phyloP scores from a whole-genome alignment of 2,113 vertebrate species.

The Ovibos moschatus region DNA sequence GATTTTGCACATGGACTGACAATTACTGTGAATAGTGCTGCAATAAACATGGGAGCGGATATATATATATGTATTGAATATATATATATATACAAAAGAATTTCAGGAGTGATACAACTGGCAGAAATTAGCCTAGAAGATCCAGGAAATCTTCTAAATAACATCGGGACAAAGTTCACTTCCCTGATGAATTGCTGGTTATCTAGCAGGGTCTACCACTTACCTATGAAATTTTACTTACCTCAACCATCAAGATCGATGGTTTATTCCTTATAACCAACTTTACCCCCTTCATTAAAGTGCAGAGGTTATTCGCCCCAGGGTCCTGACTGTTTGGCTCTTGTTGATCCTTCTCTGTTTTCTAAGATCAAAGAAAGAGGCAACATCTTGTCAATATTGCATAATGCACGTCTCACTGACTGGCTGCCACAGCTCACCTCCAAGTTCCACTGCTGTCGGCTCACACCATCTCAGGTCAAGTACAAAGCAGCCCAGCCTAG shows the following conservation, averaged over 20 bases:
- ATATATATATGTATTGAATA: background rate
- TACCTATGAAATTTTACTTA: background rate
- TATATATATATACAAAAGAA: background rate
- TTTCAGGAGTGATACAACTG: background rate
- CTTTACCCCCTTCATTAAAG: background rate
- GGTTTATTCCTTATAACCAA: background rate
- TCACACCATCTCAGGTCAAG: background rate
- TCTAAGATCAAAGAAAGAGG: background rate
- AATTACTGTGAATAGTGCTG: background rate
- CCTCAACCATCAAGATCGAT: background rate
- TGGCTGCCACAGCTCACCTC: fast-evolving
- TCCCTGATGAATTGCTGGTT: background rate
- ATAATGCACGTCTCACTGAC: fast-evolving
- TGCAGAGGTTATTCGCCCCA: background rate
- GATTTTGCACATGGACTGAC: background rate
- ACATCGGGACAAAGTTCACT: background rate
- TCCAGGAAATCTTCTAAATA: background rate
- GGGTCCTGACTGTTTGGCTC: background rate
- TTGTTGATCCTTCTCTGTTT: background rate
- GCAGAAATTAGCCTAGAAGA: too few relatives aligned
- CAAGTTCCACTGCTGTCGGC: too few relatives aligned
- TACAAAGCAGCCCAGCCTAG: background rate
- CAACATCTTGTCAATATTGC: background rate
- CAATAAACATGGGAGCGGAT: fast-evolving
- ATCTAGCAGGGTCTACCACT: background rate